phyloP scores from a whole-genome alignment of 2,888 invertebrate genomes.

The Gryllus longicercus region DNA sequence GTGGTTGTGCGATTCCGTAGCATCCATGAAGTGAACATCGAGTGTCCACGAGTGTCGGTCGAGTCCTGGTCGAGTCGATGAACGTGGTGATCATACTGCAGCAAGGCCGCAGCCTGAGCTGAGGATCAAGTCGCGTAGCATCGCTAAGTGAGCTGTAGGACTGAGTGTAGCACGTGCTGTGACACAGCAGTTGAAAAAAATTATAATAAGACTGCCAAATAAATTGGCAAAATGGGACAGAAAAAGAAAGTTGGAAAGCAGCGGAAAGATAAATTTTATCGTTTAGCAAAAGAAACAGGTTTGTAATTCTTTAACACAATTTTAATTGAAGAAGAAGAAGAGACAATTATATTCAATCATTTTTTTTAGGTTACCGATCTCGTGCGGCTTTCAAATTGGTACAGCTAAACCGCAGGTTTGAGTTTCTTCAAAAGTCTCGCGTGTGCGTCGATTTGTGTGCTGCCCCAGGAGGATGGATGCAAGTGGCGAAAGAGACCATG shows the following conservation, averaged over 20 bases:
- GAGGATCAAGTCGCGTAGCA: too few species aligned
- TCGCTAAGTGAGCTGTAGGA: too few species aligned
- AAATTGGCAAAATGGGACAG: conserved; percentile 72
- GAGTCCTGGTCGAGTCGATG: too few species aligned
- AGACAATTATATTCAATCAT: not conserved
- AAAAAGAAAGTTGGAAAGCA: conserved; percentile 97
- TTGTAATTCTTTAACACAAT: conserved; percentile 41
- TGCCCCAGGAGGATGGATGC: conserved; percentile 99
- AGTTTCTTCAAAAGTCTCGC: conserved; percentile 91
- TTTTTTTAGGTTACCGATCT: conserved; percentile 79
- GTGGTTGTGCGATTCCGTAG: too few species aligned
- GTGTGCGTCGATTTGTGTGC: conserved; percentile 98
- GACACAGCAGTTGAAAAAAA: too few species aligned
- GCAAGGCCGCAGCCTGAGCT: too few species aligned
- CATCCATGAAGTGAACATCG: too few species aligned
- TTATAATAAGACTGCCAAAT: too few species aligned
- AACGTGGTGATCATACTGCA: too few species aligned
- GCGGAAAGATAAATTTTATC: conserved; percentile 97
- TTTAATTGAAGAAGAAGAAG: too few species aligned
- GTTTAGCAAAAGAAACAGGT: conserved; percentile 98
- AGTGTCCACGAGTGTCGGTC: too few species aligned
- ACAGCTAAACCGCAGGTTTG: conserved; percentile 94
- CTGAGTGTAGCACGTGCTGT: too few species aligned
- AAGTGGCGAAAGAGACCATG: conserved; percentile 96
- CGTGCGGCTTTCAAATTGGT: conserved; percentile 99